Conservation (phyloP, 2,797 vertebrate species). For the Alfaro cultratus region DNA sequence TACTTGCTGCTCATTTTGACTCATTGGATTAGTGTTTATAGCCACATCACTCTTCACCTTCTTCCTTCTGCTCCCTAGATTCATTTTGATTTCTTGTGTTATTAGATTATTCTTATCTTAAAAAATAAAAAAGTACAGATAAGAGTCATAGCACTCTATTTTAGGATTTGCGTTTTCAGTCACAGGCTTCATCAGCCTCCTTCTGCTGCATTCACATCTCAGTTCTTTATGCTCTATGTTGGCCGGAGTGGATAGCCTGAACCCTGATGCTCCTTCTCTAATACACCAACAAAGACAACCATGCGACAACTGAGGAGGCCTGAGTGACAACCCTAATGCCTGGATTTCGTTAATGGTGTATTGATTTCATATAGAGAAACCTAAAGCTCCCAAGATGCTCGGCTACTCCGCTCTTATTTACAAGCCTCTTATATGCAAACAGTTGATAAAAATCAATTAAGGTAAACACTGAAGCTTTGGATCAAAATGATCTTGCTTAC, state of each 20-base stretch:
- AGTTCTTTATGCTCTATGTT: conserved; percentile 51
- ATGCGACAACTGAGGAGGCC: conserved; percentile 17
- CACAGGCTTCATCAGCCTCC: conserved; percentile 37
- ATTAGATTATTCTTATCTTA: conserved; percentile 35
- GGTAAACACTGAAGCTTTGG: conserved; percentile 6
- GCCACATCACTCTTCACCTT: conserved; percentile 12
- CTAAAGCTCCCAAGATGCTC: conserved; percentile 7
- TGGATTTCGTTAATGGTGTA: conserved; percentile 61
- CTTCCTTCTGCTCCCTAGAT: not conserved
- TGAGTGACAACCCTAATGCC: conserved; percentile 35
- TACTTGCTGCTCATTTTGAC: conserved; percentile 41
- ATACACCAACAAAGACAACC: conserved; percentile 10
- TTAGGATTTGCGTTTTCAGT: conserved; percentile 58
- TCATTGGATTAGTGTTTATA: conserved; percentile 39
- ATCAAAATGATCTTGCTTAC: conserved; percentile 43
- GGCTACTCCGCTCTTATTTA: conserved; percentile 28
- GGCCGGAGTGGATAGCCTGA: conserved; percentile 35
- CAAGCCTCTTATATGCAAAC: conserved; percentile 30
- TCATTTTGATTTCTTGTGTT: conserved; percentile 26
- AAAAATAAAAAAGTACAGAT: conserved; percentile 28
- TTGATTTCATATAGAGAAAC: conserved; percentile 53
- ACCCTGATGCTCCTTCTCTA: not conserved
- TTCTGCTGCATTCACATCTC: conserved; percentile 29
- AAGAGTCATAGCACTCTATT: conserved; percentile 33
- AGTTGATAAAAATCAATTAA: conserved; percentile 50